Base-by-base conservation (phyloP, 2,113 vertebrate species). In the Rhombomys opimus region DNA sequence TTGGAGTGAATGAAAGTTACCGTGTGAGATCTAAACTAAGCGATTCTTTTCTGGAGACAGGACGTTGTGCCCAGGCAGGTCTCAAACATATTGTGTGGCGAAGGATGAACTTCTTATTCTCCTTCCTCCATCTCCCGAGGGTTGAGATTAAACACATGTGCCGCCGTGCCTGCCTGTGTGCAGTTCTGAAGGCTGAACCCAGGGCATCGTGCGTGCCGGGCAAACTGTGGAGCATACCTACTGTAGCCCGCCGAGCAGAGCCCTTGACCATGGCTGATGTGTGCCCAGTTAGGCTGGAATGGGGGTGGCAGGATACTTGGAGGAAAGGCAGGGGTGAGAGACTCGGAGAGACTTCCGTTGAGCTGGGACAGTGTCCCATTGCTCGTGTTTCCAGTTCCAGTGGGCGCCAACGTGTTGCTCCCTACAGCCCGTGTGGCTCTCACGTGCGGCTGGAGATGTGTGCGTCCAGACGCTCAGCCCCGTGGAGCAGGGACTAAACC, bases 361-460 rank as follows among this genome's bases (percentile, higher is more conserved):
- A 46, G 59, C 81, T 46, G 59, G 59, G 81, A 41, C 22, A 61
- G n/a, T 9, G 0, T 10, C 4, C 25, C n/a, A 32, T 25, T 1
- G 0, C 65, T 81, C 20, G 9, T 15, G 38, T 5, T 52, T 38
- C 1, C 0, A 0, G 50, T 1, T 75, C 61, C 82, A 63, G 52
- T 17, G 63, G 52, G 50, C 11, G 7, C 22, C 3, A 1, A n/a
- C 11, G 5, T 1, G 38, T 23, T 68, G 27, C 27, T 7, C 1
- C 35, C 5, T 7, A 59, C 25, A 1, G 4, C 38, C 6, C 2
- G 6, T 46, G 22, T 23, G 41, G 68, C 38, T 27, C 54, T 25
- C n/a, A 0, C 22, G 15, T 35, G 38, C 41, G 25, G 11, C 0
- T 72, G 52, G 27, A 7, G 35, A 0, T 61, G 13, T 38, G 18